Base-by-base conservation (phyloP, 2,113 vertebrate species). In the Nematolebias whitei region DNA sequence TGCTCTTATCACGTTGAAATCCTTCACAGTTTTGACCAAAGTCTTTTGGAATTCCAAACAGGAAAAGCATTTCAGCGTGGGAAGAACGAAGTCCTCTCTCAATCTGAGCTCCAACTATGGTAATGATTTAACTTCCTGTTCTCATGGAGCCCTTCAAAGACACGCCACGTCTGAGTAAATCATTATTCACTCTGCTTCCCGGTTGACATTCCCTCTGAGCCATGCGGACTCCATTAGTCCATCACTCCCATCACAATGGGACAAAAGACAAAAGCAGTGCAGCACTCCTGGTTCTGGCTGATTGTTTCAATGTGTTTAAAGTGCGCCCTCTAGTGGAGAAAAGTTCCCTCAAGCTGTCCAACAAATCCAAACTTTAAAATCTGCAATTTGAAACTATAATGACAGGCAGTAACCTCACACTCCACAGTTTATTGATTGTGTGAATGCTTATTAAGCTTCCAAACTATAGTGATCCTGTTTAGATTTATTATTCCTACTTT, bases 41-140 rank as follows among this genome's bases (percentile, higher is more conserved):
- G 19, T 66, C 14, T 48, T 12, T 8, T 24, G 78, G 82, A 88
- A 89, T 85, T 82, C 83, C 66, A 82, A 88, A 90, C 89, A 90
- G 87, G 88, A 90, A 86, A 71, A 63, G 68, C 63, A 39, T 35
- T 39, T 5, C 29, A 68, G 32, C 76, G 52, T 8, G 73, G 79
- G 61, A 68, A 70, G 74, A 41, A 61, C 64, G 40, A 35, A 55
- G 66, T 60, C 57, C 29, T 53, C 23, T 23, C n/a, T 71, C 38
- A 41, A 22, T 51, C 63, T 26, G 40, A 59, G 22, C 18, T 59
- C 72, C 69, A 80, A 68, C 54, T 82, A 84, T 82, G 67, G 53
- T 71, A 80, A 81, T 77, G 24, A 12, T 76, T 74, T 26, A 1
- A 60, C 79, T 80, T 90, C 85, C 81, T 51, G 74, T 87, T 90